phyloP scores from a whole-genome alignment of 2,797 vertebrate genomes.

The Oceanodroma leucorhoa region DNA sequence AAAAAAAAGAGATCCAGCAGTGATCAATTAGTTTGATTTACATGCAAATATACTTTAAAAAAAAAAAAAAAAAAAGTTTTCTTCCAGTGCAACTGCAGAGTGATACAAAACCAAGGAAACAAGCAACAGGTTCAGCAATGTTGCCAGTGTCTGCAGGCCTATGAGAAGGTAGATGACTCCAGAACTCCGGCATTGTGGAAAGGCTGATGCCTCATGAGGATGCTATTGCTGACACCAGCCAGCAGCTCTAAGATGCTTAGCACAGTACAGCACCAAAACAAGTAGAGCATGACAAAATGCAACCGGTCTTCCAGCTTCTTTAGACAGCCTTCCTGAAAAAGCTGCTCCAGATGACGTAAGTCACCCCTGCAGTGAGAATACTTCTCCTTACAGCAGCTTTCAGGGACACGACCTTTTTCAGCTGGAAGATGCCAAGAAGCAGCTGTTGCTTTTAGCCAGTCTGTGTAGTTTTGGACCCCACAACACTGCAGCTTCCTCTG shows the following conservation, averaged over 20 bases:
- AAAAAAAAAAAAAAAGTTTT: rapidly evolving
- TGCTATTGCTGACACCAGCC: neutral
- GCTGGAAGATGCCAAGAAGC: neutral
- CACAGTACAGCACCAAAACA: neutral
- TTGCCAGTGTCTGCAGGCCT: neutral
- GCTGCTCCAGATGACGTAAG: neutral
- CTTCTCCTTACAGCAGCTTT: constrained; percentile 43
- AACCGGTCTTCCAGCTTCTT: neutral
- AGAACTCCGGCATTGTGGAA: neutral
- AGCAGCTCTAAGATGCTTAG: neutral
- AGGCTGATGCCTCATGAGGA: constrained; percentile 24
- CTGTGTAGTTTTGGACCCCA: constrained; percentile 35
- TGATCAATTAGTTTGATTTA: neutral
- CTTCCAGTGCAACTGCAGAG: neutral
- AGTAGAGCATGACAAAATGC: neutral
- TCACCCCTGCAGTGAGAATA: neutral
- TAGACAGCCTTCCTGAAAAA: constrained; percentile 49
- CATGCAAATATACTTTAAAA: rapidly evolving
- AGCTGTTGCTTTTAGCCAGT: neutral
- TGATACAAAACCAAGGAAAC: neutral
- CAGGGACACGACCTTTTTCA: neutral
- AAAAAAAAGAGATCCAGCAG: neutral
- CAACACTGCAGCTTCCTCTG: constrained; percentile 56
- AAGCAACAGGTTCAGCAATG: neutral
- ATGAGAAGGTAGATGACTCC: constrained; percentile 1